Conservation (phyloP, 2,888 invertebrate genomes). For the Oligia strigilis region DNA sequence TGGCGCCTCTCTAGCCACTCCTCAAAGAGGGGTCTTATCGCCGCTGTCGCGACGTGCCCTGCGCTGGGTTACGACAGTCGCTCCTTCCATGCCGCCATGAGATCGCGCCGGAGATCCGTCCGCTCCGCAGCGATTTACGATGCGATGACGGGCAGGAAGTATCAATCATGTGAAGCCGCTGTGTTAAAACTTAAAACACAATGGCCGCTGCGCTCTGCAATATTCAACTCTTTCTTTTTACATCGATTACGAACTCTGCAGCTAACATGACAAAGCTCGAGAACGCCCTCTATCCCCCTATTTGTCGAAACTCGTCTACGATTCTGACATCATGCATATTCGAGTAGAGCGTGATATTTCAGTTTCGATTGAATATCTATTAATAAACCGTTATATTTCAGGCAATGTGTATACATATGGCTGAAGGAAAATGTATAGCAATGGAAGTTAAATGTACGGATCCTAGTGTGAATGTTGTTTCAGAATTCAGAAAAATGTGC, state of each 20-base stretch:
- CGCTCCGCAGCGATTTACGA: no score
- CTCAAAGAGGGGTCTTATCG: no score
- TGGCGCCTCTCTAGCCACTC: no score
- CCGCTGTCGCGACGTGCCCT: no score
- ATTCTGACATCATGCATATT: no score
- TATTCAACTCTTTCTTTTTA: not conserved
- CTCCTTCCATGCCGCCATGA: no score
- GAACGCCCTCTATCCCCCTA: not conserved
- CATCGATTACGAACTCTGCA: not conserved
- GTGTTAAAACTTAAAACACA: not conserved
- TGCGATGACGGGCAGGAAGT: no score
- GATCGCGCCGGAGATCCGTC: no score
- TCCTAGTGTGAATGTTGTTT: slow-evolving; percentile 89
- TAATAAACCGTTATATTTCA: slow-evolving; percentile 74
- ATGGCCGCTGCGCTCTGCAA: not conserved
- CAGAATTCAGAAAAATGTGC: slow-evolving; percentile 94
- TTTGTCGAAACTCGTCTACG: not conserved
- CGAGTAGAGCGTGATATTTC: not conserved
- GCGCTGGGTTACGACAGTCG: no score
- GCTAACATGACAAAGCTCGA: not conserved
- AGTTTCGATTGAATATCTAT: not conserved
- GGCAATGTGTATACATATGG: slow-evolving; percentile 95
- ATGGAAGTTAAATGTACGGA: slow-evolving; percentile 93
- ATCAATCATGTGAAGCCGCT: not conserved
- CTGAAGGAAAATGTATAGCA: slow-evolving; percentile 96